Conservation (phyloP, 2,888 invertebrate genomes). For the Leucoma salicis region DNA sequence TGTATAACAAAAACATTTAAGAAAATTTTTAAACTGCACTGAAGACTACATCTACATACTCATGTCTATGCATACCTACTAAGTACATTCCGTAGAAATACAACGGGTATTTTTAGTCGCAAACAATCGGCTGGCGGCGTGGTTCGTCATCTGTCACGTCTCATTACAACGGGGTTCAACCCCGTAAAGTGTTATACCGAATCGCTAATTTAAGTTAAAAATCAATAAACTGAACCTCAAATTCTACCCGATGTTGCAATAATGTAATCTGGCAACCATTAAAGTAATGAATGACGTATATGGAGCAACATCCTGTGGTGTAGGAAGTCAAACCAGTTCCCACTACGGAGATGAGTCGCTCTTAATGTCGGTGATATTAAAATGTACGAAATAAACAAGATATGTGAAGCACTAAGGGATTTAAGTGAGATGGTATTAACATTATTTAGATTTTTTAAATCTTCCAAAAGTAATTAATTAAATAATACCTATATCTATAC, state of each 20-base stretch:
- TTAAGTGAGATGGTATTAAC: neutral
- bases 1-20: neutral
- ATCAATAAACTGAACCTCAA: slow-evolving; percentile 18
- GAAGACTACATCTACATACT: too few species aligned
- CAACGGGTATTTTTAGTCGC: too few species aligned
- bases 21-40: too few species aligned
- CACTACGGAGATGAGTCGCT: slow-evolving; percentile 66
- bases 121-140: too few species aligned
- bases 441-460: too few species aligned
- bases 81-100: too few species aligned
- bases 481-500: too few species aligned
- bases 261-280: slow-evolving; percentile 63
- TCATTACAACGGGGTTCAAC: too few species aligned
- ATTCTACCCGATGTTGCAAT: slow-evolving; percentile 59
- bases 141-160: too few species aligned
- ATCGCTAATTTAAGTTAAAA: slow-evolving; percentile 38
- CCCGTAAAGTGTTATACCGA: too few species aligned
- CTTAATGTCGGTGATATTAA: slow-evolving; percentile 37
- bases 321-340: slow-evolving; percentile 73
- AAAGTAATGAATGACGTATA: slow-evolving; percentile 70
- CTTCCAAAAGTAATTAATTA: too few species aligned
- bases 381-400: slow-evolving; percentile 27
- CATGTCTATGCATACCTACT: too few species aligned
- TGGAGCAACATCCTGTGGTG: slow-evolving; percentile 75
- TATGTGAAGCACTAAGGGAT: slow-evolving; percentile 7